These are phyloP conservation scores for Heloderma charlesbogerti DNA, from an alignment of 2,113 vertebrate species.

Conservation along the genomic window DNA sequence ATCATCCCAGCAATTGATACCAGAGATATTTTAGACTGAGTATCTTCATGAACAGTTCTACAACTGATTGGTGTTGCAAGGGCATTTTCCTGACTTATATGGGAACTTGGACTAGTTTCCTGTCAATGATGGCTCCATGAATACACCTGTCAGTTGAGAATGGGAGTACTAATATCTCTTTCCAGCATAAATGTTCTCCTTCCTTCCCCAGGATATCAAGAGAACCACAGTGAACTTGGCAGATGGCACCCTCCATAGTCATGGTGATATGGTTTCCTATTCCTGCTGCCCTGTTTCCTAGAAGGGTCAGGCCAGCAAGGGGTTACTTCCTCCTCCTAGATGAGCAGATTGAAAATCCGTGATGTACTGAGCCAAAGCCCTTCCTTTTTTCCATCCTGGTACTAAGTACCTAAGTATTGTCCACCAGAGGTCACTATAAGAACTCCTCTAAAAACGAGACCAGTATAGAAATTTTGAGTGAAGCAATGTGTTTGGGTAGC, in stretches of 20 bases:
- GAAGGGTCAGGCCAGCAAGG: not conserved
- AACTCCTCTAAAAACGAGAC: not conserved
- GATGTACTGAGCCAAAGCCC: not conserved
- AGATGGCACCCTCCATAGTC: not conserved
- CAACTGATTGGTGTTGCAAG: not conserved
- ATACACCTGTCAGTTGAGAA: not conserved
- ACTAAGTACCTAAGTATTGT: not conserved
- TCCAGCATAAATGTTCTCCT: not conserved
- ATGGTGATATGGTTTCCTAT: too few relatives aligned
- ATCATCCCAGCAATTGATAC: not conserved
- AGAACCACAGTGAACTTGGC: not conserved
- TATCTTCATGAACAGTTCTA: not conserved
- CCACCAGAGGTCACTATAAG: constrained; percentile 7
- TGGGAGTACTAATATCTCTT: not conserved
- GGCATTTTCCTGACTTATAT: not conserved
- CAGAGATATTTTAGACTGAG: not conserved
- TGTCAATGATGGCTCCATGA: not conserved
- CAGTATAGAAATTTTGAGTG: not conserved
- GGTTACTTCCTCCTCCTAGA: not conserved
- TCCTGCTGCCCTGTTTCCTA: not conserved
- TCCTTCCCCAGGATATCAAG: not conserved
- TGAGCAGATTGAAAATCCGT: not conserved
- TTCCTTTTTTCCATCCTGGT: not conserved
- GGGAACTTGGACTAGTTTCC: not conserved
- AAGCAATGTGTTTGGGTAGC: not conserved